Evolutionary conservation across 2,797 vertebrate species (phyloP), one percentile per base, ranked within the genome.

Genomic region (Telmatherina bonti): DNA sequence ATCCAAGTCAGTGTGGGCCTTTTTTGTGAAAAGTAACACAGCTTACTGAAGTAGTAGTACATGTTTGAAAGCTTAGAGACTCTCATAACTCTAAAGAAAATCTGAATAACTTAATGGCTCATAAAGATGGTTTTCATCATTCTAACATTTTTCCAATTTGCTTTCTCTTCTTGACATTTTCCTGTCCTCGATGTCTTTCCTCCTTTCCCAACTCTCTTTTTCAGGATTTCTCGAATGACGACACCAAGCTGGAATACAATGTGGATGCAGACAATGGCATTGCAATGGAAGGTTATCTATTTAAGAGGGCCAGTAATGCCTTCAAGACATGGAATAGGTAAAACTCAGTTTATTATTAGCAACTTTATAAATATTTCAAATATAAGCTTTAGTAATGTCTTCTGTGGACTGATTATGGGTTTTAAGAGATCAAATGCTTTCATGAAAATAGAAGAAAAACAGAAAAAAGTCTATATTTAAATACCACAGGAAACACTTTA

Each of bases 301-400:
- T 99, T 85, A 99, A 99, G 88, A 93, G 98, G 83, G 98, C 98
- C 93, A 99, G 98, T 93, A 99, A 99, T 62, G 97, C 97, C 81
- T 99, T 99, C 92, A 99, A 99, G 94, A 98, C 97, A 47, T 99
- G 97, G 97, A 99, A 99, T 94, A 97, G 98, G 98, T 99, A 93
- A 20, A 12, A 7, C 7, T 13, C 0, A 20, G 13, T 61, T 66
- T 33, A 49, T n/a, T n/a, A 8, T 63, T 49, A 10, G 7, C 27
- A 55, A 47, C 53, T 67, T 30, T 13, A 30, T 69, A 12, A 70
- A 51, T 20, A 29, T 1, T 22, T 45, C 0, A n/a, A 35, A 53
- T 31, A 56, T 43, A 0, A 10, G 43, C 30, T 63, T 10, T 55
- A 4, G 18, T 53, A 53, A 18, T 3, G 26, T 11, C 41, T 56